A percentile compares a stretch with the other conserved stretches of the same genome.
Evolutionary conservation across 2,797 vertebrate genomes (phyloP).

Genomic region (Emys orbicularis): DNA sequence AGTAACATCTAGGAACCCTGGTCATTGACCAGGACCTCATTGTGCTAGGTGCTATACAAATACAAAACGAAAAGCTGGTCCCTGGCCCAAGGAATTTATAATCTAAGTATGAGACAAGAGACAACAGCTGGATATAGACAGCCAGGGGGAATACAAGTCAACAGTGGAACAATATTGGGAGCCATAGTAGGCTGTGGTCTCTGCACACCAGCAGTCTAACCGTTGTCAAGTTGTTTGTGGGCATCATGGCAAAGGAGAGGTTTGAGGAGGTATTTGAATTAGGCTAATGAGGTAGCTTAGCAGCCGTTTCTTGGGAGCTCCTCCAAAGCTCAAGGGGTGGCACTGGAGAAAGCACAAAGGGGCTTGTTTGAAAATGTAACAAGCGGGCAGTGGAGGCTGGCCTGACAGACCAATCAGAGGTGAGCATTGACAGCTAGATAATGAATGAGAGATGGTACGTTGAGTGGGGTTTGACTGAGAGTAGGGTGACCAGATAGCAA

Average conservation of each 20-base stretch:
- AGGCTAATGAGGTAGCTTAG: neutral
- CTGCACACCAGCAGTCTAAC: neutral
- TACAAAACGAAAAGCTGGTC: neutral
- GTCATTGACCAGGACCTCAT: too few relatives aligned
- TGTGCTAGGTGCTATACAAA: neutral
- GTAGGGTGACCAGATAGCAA: too few relatives aligned
- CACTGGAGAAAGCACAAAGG: neutral
- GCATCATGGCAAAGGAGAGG: neutral
- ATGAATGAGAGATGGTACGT: neutral
- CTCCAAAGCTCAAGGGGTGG: neutral
- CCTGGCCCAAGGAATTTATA: neutral
- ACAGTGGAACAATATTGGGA: neutral
- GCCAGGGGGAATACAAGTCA: neutral
- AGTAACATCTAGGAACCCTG: neutral
- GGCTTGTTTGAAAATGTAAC: neutral
- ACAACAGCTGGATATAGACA: neutral
- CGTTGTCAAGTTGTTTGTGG: neutral
- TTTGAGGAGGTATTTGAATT: neutral
- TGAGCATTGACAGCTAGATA: neutral
- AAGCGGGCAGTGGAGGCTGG: neutral
- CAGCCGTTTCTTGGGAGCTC: neutral
- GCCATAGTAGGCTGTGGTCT: neutral
- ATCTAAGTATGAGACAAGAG: neutral
- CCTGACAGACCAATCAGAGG: neutral
- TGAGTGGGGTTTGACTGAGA: neutral